A percentile compares a stretch with the other conserved stretches of the same genome.
phyloP scores from a whole-genome alignment of 2,797 vertebrate genomes.

The Channa striata region DNA sequence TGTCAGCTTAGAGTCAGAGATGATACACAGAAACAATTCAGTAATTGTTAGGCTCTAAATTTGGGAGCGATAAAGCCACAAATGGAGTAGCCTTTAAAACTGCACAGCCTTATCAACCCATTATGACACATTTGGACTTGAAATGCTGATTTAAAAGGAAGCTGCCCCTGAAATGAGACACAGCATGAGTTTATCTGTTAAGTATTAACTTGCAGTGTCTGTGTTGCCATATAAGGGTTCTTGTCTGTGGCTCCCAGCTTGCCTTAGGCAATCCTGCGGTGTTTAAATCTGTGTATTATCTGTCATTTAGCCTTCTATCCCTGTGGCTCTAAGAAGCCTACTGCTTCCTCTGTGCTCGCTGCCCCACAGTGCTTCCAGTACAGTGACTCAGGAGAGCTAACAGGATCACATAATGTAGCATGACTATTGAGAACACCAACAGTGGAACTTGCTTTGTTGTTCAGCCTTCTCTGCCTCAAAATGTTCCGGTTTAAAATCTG shows the following conservation, averaged over 20 bases:
- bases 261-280: constrained; percentile 70
- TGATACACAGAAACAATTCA: not conserved
- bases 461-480: constrained; percentile 43
- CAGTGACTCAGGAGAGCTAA: constrained; percentile 66
- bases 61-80: not conserved
- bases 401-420: constrained; percentile 68
- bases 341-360: constrained; percentile 47
- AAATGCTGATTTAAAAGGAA: constrained; percentile 47
- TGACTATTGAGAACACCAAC: constrained; percentile 60
- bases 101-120: not conserved
- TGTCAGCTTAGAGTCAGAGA: constrained; percentile 7
- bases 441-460: constrained; percentile 59
- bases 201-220: constrained; percentile 49
- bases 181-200: constrained; percentile 42
- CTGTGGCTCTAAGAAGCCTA: constrained; percentile 55
- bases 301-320: constrained; percentile 67
- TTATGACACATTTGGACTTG: constrained; percentile 22
- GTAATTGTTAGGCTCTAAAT: not conserved
- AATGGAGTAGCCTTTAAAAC: not conserved
- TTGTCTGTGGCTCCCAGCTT: constrained; percentile 67
- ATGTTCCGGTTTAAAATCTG: constrained; percentile 31
- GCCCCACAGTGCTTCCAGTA: constrained; percentile 53
- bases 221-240: constrained; percentile 49
- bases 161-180: constrained; percentile 35
- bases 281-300: constrained; percentile 77